Conservation (phyloP, 2,797 vertebrate genomes). For the Scleropages formosus region DNA sequence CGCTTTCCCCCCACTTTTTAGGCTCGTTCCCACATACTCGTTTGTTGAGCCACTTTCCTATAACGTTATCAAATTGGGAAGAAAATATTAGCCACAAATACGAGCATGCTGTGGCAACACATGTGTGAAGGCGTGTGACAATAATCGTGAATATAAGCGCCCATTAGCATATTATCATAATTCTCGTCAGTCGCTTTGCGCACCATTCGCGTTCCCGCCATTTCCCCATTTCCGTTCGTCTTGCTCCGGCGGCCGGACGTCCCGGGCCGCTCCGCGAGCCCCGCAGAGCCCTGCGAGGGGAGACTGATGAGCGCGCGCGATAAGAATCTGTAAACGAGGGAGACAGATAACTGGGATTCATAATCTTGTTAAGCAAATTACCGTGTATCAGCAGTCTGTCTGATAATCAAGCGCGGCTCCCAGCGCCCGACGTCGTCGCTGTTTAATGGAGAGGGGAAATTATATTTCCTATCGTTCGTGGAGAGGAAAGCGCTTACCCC, state of each 20-base stretch:
- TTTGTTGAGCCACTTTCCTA: background rate
- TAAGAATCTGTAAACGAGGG: constrained; percentile 34
- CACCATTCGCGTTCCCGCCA: background rate
- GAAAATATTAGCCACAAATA: background rate
- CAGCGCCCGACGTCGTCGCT: constrained; percentile 37
- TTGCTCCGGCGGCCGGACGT: background rate
- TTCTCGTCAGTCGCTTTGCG: background rate
- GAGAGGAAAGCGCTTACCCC: constrained; percentile 40
- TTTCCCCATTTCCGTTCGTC: background rate
- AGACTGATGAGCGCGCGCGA: constrained; percentile 6
- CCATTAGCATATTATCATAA: background rate
- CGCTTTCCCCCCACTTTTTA: background rate
- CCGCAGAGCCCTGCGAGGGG: constrained; percentile 13
- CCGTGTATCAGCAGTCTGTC: constrained; percentile 36
- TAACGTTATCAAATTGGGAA: too few relatives aligned
- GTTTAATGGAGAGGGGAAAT: constrained; percentile 45
- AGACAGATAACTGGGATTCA: constrained; percentile 35
- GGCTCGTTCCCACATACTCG: background rate
- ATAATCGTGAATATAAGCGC: background rate
- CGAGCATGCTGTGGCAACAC: background rate
- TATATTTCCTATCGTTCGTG: constrained; percentile 45
- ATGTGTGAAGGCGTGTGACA: background rate
- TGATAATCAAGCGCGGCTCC: constrained; percentile 37
- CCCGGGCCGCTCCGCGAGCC: constrained; percentile 17
- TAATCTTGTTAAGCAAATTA: constrained; percentile 47